phyloP scores from a whole-genome alignment of 23 tunicate genomes.

The Aplidium turbinatum region DNA sequence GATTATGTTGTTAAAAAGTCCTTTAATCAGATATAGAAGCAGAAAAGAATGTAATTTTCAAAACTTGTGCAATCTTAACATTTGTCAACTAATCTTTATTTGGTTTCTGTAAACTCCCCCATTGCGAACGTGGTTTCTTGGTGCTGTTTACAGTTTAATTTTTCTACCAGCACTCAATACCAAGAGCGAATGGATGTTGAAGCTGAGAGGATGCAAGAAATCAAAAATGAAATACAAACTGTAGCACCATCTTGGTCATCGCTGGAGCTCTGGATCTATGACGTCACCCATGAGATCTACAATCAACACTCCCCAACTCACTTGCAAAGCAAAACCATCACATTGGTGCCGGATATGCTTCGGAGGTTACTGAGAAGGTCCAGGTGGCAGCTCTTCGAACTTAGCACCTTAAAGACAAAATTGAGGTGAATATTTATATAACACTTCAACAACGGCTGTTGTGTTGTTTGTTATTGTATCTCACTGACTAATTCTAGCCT shows the following conservation, averaged over 20 bases:
- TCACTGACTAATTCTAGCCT: no score
- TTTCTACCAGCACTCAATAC: constrained; percentile 21
- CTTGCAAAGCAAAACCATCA: constrained; percentile 28
- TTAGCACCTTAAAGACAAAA: constrained; percentile 37
- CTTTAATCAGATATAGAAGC: no score
- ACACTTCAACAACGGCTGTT: no score
- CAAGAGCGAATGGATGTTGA: constrained; percentile 29
- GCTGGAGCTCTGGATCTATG: constrained; percentile 37
- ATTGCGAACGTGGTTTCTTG: no score
- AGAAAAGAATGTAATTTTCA: no score
- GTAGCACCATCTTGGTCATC: constrained; percentile 11
- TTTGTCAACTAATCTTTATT: no score
- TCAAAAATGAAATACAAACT: neutral
- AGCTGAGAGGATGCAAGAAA: constrained; percentile 12
- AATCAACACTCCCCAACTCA: constrained; percentile 40
- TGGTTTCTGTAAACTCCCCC: no score
- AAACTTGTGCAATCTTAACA: no score
- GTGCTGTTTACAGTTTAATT: no score
- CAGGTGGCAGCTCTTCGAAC: constrained; percentile 52
- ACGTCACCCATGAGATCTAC: constrained; percentile 40
- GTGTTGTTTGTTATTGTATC: no score
- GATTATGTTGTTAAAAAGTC: no score
- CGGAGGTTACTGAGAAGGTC: constrained; percentile 19
- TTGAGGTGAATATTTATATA: constrained; percentile 28
- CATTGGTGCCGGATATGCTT: constrained; percentile 61